Evolutionary conservation across 2,113 vertebrate species (phyloP).

Genomic region (Pyrgilauda ruficollis): DNA sequence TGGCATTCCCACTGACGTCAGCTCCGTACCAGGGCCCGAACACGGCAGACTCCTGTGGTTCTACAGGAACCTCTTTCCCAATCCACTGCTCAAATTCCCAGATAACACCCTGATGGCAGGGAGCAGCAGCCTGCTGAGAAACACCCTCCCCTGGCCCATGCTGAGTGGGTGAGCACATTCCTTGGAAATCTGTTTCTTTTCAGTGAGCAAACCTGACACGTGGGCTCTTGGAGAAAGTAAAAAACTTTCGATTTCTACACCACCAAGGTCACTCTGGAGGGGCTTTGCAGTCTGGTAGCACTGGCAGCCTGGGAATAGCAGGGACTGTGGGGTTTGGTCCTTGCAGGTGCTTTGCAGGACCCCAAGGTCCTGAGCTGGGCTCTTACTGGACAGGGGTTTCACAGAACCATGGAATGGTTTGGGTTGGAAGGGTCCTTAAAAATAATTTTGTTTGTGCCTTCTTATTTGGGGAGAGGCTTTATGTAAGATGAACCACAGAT

Average conservation of each 20-base stretch:
- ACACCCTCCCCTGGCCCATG: neutral
- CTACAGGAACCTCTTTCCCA: neutral
- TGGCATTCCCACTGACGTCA: neutral
- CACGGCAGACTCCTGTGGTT: neutral
- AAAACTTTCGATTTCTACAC: neutral
- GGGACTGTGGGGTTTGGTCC: neutral
- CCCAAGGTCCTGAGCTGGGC: neutral
- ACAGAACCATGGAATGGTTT: neutral
- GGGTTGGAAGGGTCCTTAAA: neutral
- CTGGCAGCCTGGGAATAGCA: neutral
- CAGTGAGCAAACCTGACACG: neutral
- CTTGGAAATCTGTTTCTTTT: slow-evolving; percentile 55
- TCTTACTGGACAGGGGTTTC: neutral
- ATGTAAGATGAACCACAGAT: neutral
- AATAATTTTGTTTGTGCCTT: neutral
- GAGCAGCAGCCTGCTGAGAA: neutral
- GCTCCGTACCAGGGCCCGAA: neutral
- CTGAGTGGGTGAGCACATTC: slow-evolving; percentile 12
- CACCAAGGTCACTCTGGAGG: neutral
- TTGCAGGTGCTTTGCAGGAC: neutral
- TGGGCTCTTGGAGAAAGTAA: neutral
- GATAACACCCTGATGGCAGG: neutral
- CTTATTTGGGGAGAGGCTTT: neutral
- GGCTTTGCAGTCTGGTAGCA: neutral
- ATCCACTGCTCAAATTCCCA: neutral